Conservation (phyloP, 53 echinoderm and acorn worm species). For the Echinometra lucunter region DNA sequence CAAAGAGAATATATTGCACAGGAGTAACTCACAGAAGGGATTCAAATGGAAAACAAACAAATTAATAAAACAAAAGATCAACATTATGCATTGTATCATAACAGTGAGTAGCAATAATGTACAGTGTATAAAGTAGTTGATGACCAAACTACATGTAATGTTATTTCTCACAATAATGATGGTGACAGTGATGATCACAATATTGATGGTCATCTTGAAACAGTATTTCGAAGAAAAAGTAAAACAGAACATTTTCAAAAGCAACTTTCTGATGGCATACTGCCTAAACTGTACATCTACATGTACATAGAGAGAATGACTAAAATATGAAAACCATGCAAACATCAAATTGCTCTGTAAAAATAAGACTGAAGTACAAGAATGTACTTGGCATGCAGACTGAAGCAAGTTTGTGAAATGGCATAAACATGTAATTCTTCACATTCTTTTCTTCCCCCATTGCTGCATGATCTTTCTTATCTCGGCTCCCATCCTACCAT, state of each 20-base stretch:
- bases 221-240: neutral
- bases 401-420: conserved; percentile 29
- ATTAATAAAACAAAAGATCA: neutral
- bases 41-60: too few relatives aligned
- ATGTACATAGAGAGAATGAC: neutral
- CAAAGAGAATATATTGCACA: neutral
- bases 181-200: neutral
- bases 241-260: neutral
- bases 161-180: neutral
- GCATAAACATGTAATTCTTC: conserved; percentile 52
- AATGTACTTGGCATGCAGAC: conserved; percentile 12
- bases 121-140: neutral
- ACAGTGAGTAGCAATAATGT: neutral
- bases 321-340: neutral
- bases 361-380: neutral
- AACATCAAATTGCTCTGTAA: neutral
- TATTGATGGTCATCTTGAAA: neutral
- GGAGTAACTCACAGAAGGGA: too few relatives aligned
- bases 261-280: neutral
- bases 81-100: neutral
- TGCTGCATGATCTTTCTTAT: conserved; percentile 24
- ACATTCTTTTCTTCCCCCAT: conserved; percentile 46
- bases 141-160: too few relatives aligned
- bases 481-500: conserved; percentile 6
- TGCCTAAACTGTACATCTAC: neutral